Conservation (phyloP, 2,888 invertebrate species). For the Griposia aprilina region DNA sequence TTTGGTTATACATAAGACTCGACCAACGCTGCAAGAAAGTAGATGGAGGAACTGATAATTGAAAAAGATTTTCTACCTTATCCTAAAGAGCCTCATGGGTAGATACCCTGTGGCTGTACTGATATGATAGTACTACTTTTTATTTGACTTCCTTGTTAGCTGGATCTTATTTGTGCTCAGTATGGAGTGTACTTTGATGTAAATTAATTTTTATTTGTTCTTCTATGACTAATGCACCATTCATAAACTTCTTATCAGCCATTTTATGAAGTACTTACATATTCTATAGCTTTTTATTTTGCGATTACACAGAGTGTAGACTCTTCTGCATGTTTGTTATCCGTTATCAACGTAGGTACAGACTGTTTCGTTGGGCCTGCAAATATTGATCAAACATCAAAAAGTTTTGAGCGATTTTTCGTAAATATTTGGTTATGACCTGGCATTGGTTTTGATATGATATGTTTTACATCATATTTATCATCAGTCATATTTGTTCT, state of each 20-base stretch:
- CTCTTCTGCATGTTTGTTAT: slow-evolving; percentile 39
- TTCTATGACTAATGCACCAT: slow-evolving; percentile 20
- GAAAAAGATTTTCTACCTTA: background rate
- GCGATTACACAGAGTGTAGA: slow-evolving; percentile 45
- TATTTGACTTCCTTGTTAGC: background rate
- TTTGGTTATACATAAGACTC: background rate
- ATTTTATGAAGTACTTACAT: slow-evolving; percentile 46
- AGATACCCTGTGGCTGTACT: background rate
- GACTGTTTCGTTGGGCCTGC: slow-evolving; percentile 28
- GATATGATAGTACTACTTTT: background rate
- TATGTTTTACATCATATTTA: slow-evolving; percentile 2
- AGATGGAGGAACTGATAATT: background rate
- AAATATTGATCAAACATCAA: slow-evolving; percentile 5
- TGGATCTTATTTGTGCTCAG: background rate
- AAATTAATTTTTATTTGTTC: background rate
- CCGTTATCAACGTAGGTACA: slow-evolving; percentile 45
- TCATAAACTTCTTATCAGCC: slow-evolving; percentile 37
- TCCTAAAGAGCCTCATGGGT: background rate
- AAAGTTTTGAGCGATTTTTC: background rate
- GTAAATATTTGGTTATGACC: slow-evolving; percentile 22
- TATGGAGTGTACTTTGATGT: background rate
- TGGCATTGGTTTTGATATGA: background rate
- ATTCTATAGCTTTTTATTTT: slow-evolving; percentile 32
- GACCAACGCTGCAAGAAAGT: background rate
- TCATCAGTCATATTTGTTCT: background rate